Conservation (phyloP, 2,113 vertebrate genomes). For the Capreolus pygargus region DNA sequence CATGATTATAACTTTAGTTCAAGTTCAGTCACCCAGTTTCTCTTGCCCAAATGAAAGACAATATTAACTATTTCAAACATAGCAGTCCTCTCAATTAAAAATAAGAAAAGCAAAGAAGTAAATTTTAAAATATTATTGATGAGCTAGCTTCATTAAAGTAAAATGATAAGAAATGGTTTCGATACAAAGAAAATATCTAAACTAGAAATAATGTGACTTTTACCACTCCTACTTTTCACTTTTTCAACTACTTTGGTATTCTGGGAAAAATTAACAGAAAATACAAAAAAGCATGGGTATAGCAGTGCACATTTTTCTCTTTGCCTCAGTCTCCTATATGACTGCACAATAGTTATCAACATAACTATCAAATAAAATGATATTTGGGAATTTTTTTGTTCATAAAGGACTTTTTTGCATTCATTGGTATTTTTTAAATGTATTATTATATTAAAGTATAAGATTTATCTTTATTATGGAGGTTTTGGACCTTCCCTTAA, state of each 20-base stretch:
- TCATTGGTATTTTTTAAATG: background rate
- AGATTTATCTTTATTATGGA: constrained; percentile 45
- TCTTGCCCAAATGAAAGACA: background rate
- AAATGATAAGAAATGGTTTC: background rate
- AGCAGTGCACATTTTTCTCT: background rate
- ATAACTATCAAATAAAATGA: background rate
- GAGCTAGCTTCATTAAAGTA: background rate
- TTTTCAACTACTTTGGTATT: background rate
- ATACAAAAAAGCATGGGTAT: background rate
- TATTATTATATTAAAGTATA: background rate
- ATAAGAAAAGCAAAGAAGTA: background rate
- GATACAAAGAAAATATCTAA: constrained; percentile 25
- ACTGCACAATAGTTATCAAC: background rate
- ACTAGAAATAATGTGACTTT: constrained; percentile 12
- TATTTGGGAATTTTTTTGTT: background rate
- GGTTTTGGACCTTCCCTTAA: background rate
- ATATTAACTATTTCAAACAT: background rate
- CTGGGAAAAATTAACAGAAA: background rate
- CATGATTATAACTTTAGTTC: background rate
- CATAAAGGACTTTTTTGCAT: background rate
- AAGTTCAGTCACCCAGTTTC: background rate
- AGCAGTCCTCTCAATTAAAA: background rate
- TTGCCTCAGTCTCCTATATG: background rate
- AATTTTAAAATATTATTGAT: constrained; percentile 14
- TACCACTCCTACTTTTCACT: background rate